Percentiles rank a stretch among this genome's conserved stretches.
Conservation (phyloP, 2,113 vertebrate species). For the Tonatia bakeri region DNA sequence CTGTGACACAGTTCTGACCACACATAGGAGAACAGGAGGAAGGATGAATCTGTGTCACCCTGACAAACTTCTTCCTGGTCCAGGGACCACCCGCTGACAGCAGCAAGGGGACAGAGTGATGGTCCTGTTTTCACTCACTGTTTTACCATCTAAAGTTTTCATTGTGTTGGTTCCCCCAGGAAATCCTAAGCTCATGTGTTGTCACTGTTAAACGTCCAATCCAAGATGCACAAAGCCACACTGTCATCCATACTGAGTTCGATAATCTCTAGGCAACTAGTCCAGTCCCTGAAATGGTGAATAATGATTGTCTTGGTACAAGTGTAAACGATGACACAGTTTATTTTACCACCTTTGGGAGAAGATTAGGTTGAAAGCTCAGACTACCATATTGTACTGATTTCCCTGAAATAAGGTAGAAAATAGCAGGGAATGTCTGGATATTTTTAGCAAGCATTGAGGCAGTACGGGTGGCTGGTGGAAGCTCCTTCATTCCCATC, state of each 20-base stretch:
- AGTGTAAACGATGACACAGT: too few species aligned
- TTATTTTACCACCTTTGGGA: too few species aligned
- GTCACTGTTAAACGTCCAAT: neutral
- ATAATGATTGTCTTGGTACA: neutral
- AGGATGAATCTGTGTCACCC: neutral
- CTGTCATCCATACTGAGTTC: fast-evolving
- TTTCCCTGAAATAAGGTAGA: too few species aligned
- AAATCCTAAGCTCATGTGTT: neutral
- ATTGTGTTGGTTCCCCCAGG: neutral
- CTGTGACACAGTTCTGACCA: neutral
- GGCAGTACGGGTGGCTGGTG: too few species aligned
- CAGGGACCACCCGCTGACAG: neutral
- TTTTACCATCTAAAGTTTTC: neutral
- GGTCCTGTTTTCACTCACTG: neutral
- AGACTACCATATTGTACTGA: too few species aligned
- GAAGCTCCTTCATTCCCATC: neutral
- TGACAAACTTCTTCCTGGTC: neutral
- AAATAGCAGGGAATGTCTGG: too few species aligned
- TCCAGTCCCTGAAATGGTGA: fast-evolving
- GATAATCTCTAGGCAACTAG: neutral
- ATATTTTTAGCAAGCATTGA: too few species aligned
- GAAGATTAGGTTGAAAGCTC: too few species aligned
- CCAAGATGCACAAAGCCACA: neutral
- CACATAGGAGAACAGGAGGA: neutral
- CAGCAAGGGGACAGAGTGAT: neutral